Percentiles rank a stretch among this genome's conserved stretches.
Conservation (phyloP, 2,113 vertebrate species). For the Indri indri region DNA sequence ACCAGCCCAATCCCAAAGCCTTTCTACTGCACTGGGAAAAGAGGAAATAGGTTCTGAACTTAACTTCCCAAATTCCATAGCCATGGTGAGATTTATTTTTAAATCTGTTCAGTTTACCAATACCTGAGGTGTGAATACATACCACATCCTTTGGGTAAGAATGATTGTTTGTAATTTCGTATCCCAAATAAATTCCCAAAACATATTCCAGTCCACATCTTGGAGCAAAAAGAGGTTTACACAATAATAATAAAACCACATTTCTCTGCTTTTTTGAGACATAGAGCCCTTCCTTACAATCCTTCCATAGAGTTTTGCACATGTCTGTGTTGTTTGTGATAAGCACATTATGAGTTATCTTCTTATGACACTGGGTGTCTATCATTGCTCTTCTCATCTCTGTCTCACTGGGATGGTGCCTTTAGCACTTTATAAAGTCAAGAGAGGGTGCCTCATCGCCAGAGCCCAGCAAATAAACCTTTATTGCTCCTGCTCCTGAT, state of each 20-base stretch:
- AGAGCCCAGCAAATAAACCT: neutral
- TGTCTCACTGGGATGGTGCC: neutral
- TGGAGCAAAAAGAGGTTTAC: neutral
- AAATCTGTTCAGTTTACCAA: neutral
- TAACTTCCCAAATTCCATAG: neutral
- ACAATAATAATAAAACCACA: neutral
- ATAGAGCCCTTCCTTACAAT: neutral
- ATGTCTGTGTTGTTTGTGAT: neutral
- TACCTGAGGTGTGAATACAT: neutral
- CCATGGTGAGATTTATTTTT: neutral
- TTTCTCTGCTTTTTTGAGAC: neutral
- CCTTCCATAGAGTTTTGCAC: neutral
- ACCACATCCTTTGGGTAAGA: neutral
- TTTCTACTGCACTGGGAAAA: neutral
- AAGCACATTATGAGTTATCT: neutral
- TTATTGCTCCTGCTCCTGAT: neutral
- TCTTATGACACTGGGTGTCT: neutral
- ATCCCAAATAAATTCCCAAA: neutral
- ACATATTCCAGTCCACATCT: neutral
- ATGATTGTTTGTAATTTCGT: neutral
- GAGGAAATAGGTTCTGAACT: neutral
- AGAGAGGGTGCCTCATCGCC: neutral
- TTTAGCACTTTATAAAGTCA: neutral
- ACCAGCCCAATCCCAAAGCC: neutral
- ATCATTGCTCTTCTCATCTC: neutral